A percentile compares a stretch with the other conserved stretches of the same genome.
phyloP scores from a whole-genome alignment of 2,888 invertebrate species.

The Zygothrica quintamaculata region DNA sequence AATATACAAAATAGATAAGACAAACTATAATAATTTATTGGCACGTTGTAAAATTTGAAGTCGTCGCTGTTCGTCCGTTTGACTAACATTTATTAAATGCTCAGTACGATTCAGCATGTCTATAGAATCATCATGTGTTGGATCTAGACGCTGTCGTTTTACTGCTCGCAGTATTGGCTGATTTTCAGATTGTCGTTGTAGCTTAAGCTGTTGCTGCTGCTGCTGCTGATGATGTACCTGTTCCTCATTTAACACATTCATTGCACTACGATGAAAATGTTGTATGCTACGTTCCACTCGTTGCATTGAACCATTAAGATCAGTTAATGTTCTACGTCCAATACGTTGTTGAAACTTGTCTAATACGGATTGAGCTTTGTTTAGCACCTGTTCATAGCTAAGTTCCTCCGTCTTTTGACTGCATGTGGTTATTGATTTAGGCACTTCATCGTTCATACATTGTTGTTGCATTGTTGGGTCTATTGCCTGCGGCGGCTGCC shows the following conservation, averaged over 20 bases:
- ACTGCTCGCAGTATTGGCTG: background rate
- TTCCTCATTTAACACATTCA: background rate
- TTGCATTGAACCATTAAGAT: constrained; percentile 21
- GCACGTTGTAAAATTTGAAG: constrained; percentile 35
- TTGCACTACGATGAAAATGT: background rate
- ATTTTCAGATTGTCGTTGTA: constrained; percentile 20
- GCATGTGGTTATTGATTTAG: background rate
- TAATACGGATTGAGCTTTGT: constrained; percentile 35
- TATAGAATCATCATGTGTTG: background rate
- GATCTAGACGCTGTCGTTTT: constrained; percentile 31
- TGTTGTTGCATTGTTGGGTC: no score
- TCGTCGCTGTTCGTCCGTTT: constrained; percentile 29
- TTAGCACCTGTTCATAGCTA: constrained; percentile 37
- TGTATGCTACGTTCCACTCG: constrained; percentile 20
- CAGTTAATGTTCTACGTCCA: constrained; percentile 29
- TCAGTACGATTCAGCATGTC: constrained; percentile 26
- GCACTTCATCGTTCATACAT: no score
- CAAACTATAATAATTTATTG: constrained; percentile 36
- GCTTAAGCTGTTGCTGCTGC: constrained; percentile 3
- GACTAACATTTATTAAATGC: constrained; percentile 9
- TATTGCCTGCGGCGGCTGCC: constrained; percentile 23
- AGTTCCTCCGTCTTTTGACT: no score
- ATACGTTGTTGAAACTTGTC: constrained; percentile 19
- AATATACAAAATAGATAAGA: background rate
- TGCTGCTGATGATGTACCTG: background rate